Evolutionary conservation across 2,888 invertebrate genomes (phyloP).

Genomic region (Meliscaeva auricollis): DNA sequence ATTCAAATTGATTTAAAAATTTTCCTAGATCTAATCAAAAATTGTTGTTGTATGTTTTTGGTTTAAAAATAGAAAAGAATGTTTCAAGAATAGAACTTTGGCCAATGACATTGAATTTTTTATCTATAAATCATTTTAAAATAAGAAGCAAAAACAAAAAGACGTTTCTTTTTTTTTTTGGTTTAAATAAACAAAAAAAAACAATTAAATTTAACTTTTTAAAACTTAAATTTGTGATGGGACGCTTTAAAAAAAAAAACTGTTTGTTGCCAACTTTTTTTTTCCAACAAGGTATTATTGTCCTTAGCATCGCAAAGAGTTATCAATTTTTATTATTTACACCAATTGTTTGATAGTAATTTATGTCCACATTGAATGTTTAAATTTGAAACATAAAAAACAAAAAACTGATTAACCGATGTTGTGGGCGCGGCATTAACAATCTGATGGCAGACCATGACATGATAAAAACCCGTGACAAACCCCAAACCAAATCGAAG

Average conservation of each 20-base stretch:
- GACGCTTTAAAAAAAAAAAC: not conserved
- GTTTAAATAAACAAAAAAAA: slow-evolving; percentile 9
- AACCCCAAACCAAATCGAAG: slow-evolving; percentile 18
- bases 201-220: slow-evolving; percentile 9
- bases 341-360: slow-evolving; percentile 18
- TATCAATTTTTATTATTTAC: not conserved
- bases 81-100: slow-evolving; percentile 40
- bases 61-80: slow-evolving; percentile 3
- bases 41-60: not conserved
- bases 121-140: slow-evolving; percentile 26
- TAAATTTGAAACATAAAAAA: slow-evolving; percentile 6
- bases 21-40: slow-evolving; percentile 15
- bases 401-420: slow-evolving; percentile 25
- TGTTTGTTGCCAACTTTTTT: slow-evolving; percentile 8
- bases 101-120: slow-evolving; percentile 43
- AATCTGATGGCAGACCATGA: slow-evolving; percentile 35
- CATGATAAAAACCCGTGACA: slow-evolving; percentile 53
- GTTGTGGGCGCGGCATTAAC: slow-evolving; percentile 48
- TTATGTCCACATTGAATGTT: slow-evolving; percentile 10
- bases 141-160: not conserved
- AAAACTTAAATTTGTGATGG: not conserved
- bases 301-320: not conserved
- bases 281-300: not conserved
- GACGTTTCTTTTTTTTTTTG: no score
- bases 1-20: slow-evolving; percentile 5